Conservation (phyloP, 1,140 invertebrate species). For the Drosophila simulans region DNA sequence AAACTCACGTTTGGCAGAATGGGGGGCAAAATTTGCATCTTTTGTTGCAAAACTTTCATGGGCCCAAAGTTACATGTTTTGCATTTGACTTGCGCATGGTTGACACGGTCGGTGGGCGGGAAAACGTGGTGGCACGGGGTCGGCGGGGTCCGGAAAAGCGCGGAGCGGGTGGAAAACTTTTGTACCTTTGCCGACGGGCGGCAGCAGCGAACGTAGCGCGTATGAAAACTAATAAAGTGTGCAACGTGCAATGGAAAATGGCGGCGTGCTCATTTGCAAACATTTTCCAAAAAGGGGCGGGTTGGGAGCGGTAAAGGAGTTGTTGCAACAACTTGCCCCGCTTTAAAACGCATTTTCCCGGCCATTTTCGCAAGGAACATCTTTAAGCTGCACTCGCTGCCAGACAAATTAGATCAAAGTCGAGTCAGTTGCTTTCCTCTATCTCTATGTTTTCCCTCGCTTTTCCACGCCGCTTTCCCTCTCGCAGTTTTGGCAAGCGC, state of each 20-base stretch:
- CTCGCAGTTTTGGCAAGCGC: constrained; percentile 55
- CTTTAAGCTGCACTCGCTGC: constrained; percentile 62
- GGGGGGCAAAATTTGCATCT: constrained; percentile 55
- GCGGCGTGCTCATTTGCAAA: constrained; percentile 76
- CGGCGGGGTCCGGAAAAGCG: constrained; percentile 1
- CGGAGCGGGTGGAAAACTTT: constrained; percentile 47
- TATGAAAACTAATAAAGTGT: constrained; percentile 83
- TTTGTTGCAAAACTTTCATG: constrained; percentile 50
- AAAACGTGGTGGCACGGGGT: not conserved
- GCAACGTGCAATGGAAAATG: constrained; percentile 69
- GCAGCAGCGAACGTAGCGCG: constrained; percentile 43
- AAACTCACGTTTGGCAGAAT: constrained; percentile 47
- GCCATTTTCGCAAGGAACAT: constrained; percentile 20
- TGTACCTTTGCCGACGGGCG: constrained; percentile 46
- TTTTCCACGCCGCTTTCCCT: not conserved
- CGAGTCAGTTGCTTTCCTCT: constrained; percentile 34
- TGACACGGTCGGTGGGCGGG: constrained; percentile 43
- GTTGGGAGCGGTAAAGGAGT: not conserved
- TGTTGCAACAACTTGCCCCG: constrained; percentile 7
- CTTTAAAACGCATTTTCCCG: constrained; percentile 35
- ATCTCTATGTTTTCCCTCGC: constrained; percentile 3
- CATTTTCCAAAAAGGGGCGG: constrained; percentile 45
- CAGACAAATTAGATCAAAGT: constrained; percentile 76
- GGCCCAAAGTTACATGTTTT: constrained; percentile 67
- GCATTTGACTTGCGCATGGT: constrained; percentile 72